Conservation (phyloP, 2,797 vertebrate species). For the Alfaro cultratus region DNA sequence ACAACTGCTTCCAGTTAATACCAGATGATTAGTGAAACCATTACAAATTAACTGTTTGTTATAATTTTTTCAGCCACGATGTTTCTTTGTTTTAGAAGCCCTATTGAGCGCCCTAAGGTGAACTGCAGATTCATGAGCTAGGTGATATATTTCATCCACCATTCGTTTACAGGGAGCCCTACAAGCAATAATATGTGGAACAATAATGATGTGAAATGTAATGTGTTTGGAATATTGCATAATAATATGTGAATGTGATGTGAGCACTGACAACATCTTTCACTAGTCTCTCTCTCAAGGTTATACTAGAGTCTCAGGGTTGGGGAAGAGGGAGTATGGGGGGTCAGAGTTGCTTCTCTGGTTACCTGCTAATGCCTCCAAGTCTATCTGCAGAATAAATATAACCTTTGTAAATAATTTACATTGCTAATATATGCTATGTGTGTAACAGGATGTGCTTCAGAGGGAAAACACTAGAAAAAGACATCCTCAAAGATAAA, state of each 20-base stretch:
- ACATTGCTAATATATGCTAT: not conserved
- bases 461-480: not conserved
- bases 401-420: constrained; percentile 5
- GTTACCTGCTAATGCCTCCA: constrained; percentile 64
- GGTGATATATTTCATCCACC: constrained; percentile 51
- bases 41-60: constrained; percentile 63
- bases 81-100: constrained; percentile 44
- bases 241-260: constrained; percentile 23
- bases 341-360: constrained; percentile 33
- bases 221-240: not conserved
- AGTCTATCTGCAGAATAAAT: constrained; percentile 25
- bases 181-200: constrained; percentile 51
- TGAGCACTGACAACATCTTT: constrained; percentile 68
- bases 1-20: constrained; percentile 85
- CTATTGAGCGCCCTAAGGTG: constrained; percentile 38
- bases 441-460: not conserved
- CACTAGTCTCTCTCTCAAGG: constrained; percentile 44
- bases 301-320: constrained; percentile 30
- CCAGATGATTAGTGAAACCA: constrained; percentile 77
- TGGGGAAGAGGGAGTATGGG: constrained; percentile 6
- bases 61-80: constrained; percentile 71
- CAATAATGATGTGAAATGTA: not conserved
- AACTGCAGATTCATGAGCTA: constrained; percentile 30
- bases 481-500: not conserved
- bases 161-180: constrained; percentile 48